These are phyloP conservation scores for Puntigrus tetrazona DNA, from an alignment of 2,113 vertebrate species.

Conservation along the genomic window DNA sequence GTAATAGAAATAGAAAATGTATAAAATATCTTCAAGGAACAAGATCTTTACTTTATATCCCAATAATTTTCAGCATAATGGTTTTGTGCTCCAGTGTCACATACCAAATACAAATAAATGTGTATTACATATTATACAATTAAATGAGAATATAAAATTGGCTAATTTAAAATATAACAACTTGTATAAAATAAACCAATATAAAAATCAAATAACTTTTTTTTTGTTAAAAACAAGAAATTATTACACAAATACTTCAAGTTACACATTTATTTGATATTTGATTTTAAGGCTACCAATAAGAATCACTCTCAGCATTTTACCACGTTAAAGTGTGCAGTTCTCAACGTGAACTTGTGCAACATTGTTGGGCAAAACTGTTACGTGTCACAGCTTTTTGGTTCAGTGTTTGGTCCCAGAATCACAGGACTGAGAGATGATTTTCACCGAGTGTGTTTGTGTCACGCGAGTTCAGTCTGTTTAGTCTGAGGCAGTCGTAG, in stretches of 20 bases:
- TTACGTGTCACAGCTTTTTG: not conserved
- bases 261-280: not conserved
- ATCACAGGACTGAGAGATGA: not conserved
- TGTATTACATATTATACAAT: no score
- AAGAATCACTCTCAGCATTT: not conserved
- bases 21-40: no score
- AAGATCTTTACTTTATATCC: no score
- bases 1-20: no score
- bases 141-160: no score
- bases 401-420: not conserved
- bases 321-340: not conserved
- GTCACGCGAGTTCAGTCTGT: conserved; percentile 72
- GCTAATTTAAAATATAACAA: no score
- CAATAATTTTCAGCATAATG: no score
- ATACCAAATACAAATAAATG: no score
- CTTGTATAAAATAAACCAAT: no score
- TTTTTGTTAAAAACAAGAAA: not conserved
- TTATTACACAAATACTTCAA: not conserved
- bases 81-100: no score
- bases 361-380: not conserved
- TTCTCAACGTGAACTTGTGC: conserved; percentile 5
- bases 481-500: conserved; percentile 70
- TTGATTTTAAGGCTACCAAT: not conserved
- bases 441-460: not conserved
- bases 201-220: no score